A percentile compares a stretch with the other conserved stretches of the same genome.
These are phyloP conservation scores for Leptinotarsa lineolata DNA, from an alignment of 1,140 invertebrate genomes.

Conservation along the genomic window DNA sequence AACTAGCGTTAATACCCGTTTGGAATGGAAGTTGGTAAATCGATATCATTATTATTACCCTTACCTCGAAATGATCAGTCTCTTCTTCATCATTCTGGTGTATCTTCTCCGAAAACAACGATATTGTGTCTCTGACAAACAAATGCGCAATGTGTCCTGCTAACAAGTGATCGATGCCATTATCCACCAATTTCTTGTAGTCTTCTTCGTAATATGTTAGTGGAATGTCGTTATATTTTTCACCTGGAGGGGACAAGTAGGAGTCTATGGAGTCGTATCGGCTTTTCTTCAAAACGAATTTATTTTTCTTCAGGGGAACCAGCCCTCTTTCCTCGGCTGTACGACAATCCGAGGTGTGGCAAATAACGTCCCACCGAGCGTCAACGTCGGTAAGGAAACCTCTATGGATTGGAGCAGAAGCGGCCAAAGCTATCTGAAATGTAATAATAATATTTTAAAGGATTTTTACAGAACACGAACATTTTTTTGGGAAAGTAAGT, in stretches of 20 bases:
- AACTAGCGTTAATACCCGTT: background rate
- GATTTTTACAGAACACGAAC: no score
- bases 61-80: slow-evolving; percentile 97
- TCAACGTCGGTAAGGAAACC: slow-evolving; percentile 94
- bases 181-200: slow-evolving; percentile 79
- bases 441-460: background rate
- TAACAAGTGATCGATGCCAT: slow-evolving; percentile 87
- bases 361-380: slow-evolving; percentile 95
- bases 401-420: slow-evolving; percentile 92
- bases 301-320: slow-evolving; percentile 72
- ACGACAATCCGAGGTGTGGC: slow-evolving; percentile 92
- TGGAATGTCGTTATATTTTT: slow-evolving; percentile 89
- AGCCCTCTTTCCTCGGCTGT: slow-evolving; percentile 92
- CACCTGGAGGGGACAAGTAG: slow-evolving; percentile 89
- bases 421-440: slow-evolving; percentile 88
- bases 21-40: background rate
- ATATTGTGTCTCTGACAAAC: slow-evolving; percentile 96
- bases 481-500: no score
- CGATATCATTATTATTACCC: background rate
- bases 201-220: slow-evolving; percentile 85
- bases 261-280: slow-evolving; percentile 97
- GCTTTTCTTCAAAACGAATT: slow-evolving; percentile 92
- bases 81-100: slow-evolving; percentile 92
- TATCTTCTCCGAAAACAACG: slow-evolving; percentile 95
- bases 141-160: slow-evolving; percentile 96